phyloP scores from a whole-genome alignment of 2,113 vertebrate genomes.

The Pangasianodon gigas region DNA sequence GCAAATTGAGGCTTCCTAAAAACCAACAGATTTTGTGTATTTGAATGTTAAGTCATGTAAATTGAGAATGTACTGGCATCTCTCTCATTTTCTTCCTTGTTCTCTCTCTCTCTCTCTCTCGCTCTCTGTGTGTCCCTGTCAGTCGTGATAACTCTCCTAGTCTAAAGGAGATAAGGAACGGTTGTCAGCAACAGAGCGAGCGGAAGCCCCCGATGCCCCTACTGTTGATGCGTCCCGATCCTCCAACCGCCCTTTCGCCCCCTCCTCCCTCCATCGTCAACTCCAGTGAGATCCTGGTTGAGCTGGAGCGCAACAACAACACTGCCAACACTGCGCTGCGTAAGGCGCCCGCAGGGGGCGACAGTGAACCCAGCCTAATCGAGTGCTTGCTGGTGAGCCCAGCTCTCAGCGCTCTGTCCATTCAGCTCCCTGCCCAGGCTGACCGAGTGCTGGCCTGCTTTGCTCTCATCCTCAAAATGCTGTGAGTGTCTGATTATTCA shows the following conservation, averaged over 20 bases:
- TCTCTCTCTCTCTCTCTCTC: background rate
- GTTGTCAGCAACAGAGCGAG: constrained; percentile 95
- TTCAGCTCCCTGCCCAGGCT: constrained; percentile 93
- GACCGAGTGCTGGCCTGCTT: constrained; percentile 96
- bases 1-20: background rate
- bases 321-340: constrained; percentile 84
- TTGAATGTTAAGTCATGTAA: background rate
- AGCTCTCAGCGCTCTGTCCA: constrained; percentile 90
- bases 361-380: constrained; percentile 97
- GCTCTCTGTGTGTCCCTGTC: background rate
- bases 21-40: background rate
- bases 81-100: background rate
- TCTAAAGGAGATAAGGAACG: constrained; percentile 96
- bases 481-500: constrained; percentile 80
- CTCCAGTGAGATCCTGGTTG: constrained; percentile 95
- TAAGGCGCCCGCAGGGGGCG: constrained; percentile 79
- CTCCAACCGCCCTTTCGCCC: constrained; percentile 76
- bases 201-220: constrained; percentile 94
- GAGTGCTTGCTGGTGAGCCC: constrained; percentile 98
- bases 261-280: constrained; percentile 85
- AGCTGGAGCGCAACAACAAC: constrained; percentile 93
- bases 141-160: constrained; percentile 98
- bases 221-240: constrained; percentile 89
- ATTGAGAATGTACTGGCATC: background rate
- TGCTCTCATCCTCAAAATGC: constrained; percentile 96